Evolutionary conservation across 2,113 vertebrate genomes (phyloP).

Genomic region (Corynorhinus townsendii): DNA sequence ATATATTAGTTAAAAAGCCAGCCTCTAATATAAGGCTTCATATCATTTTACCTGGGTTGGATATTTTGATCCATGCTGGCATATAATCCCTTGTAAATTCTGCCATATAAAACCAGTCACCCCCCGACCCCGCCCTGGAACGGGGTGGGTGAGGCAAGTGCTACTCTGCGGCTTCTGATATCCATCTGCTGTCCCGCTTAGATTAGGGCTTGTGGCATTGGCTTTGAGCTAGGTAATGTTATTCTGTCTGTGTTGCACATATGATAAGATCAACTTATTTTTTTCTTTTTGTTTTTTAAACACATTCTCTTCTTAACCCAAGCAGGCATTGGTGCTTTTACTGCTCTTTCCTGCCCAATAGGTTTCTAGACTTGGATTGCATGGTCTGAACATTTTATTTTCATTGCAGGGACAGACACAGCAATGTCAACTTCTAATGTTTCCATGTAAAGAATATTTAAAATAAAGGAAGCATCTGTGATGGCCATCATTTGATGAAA

Average conservation of each 20-base stretch:
- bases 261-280: neutral
- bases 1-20: neutral
- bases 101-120: neutral
- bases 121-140: fast-evolving
- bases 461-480: neutral
- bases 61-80: neutral
- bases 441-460: neutral
- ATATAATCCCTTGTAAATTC: neutral
- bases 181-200: too few species aligned
- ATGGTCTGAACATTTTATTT: neutral
- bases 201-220: neutral
- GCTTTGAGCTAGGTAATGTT: neutral
- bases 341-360: neutral
- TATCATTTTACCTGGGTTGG: neutral
- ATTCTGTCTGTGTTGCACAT: neutral
- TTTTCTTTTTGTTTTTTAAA: neutral
- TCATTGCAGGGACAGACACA: neutral
- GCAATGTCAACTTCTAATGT: neutral
- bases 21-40: neutral
- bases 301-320: neutral
- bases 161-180: fast-evolving
- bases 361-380: neutral
- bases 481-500: neutral
- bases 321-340: neutral
- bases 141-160: too few species aligned